These are phyloP conservation scores for Lutjanus argentimaculatus DNA, from an alignment of 2,797 vertebrate genomes.

Conservation along the genomic window DNA sequence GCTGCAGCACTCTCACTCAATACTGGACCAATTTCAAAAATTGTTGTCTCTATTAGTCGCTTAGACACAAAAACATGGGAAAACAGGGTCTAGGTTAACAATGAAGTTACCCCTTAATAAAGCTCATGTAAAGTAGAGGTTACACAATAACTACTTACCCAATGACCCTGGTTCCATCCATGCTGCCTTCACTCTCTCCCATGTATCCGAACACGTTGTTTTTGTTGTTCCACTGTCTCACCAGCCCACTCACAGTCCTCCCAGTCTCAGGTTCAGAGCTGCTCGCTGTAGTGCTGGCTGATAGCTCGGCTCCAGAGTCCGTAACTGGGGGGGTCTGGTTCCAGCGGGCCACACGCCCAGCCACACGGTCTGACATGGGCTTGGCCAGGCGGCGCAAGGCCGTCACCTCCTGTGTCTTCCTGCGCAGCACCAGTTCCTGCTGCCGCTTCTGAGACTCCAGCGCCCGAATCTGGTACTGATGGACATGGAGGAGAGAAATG, in stretches of 20 bases:
- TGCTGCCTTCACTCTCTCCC: conserved; percentile 84
- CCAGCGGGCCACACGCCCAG: conserved; percentile 87
- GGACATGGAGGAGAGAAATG: background rate
- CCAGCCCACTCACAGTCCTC: conserved; percentile 93
- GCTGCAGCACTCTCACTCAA: too few species aligned
- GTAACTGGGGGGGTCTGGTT: conserved; percentile 65
- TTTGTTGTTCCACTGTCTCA: conserved; percentile 97
- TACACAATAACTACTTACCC: conserved; percentile 58
- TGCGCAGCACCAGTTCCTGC: conserved; percentile 94
- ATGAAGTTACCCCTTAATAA: too few species aligned
- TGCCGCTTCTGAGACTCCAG: conserved; percentile 98
- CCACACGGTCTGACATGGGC: conserved; percentile 94
- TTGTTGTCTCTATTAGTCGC: too few species aligned
- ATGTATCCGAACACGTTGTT: conserved; percentile 89
- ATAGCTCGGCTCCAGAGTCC: conserved; percentile 94
- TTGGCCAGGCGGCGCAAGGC: conserved; percentile 94
- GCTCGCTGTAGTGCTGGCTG: conserved; percentile 88
- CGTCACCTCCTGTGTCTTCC: conserved; percentile 97
- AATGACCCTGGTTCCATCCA: conserved; percentile 73
- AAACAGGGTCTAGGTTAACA: too few species aligned
- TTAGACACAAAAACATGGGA: too few species aligned
- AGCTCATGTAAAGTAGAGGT: background rate
- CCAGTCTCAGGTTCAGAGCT: conserved; percentile 91
- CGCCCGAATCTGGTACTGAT: conserved; percentile 95
- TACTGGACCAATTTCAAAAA: too few species aligned